Evolutionary conservation across 2,113 vertebrate species (phyloP).

Genomic region (Vireo altiloquus): DNA sequence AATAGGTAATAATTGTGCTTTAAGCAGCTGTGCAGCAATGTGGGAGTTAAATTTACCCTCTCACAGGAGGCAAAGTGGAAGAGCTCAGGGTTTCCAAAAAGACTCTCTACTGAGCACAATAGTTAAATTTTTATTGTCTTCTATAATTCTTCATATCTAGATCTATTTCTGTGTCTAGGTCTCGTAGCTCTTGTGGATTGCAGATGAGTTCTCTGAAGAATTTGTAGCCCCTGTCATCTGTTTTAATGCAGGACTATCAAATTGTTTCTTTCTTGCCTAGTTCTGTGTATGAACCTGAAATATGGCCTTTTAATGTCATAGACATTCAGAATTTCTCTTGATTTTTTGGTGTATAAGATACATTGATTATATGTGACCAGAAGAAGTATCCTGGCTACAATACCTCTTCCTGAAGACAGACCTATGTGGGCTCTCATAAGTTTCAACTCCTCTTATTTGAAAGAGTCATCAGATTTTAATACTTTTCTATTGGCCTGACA

Average conservation of each 20-base stretch:
- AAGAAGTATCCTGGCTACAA: neutral
- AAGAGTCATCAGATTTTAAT: neutral
- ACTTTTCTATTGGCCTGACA: neutral
- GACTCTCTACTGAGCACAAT: neutral
- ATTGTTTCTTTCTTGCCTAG: neutral
- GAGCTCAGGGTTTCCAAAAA: neutral
- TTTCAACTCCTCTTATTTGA: neutral
- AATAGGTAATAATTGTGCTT: neutral
- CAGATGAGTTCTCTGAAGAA: neutral
- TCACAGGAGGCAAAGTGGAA: neutral
- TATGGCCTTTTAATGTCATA: neutral
- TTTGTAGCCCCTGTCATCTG: neutral
- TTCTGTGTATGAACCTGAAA: neutral
- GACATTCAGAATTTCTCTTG: neutral
- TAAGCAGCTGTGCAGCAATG: neutral
- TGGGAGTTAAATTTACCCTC: neutral
- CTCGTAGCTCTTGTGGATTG: neutral
- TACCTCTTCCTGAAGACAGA: neutral
- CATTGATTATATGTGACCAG: rapidly evolving
- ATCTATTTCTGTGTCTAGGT: neutral
- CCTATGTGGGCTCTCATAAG: rapidly evolving
- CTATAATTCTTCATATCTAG: neutral
- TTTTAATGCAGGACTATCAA: neutral
- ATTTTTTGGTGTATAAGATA: neutral
- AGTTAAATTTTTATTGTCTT: neutral